Base-by-base conservation (phyloP, 2,888 invertebrate species). In the Sesamia inferens region DNA sequence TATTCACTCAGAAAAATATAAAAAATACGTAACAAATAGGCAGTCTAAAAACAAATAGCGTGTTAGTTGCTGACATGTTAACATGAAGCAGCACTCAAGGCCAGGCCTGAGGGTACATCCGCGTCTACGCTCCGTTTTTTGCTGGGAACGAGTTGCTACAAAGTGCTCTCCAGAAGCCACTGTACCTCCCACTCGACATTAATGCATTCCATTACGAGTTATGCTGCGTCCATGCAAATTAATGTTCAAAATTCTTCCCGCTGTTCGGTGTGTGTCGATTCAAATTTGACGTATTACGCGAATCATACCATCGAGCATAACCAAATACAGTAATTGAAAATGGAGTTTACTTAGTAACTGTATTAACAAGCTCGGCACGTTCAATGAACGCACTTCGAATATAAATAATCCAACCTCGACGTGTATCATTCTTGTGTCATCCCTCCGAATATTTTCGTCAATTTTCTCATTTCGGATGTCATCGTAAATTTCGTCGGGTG, bases 311-410 rank as follows among this genome's bases (percentile, higher is more conserved):
- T 87, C 83, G 86, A 84, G 84, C 83, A 88, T 89, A 88, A 88
- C 88, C 85, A 88, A 92, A 91, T 89, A 89, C 86, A 85, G 90
- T 94, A 93, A 94, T 94, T 93, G 94, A 93, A 94, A 94, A 92
- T 90, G 86, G 90, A 92, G 92, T 93, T 93, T 93, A 93, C 90
- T 93, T 92, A 90, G 91, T 88, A 91, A 89, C 88, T 86, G 88
- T 89, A 93, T 94, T 93, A 92, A 89, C 90, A 93, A 85, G 88
- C 94, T 77, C 81, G 87, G 87, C 95, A 94, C 95, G 95, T 93
- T 86, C 89, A 87, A 86, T 88, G 91, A 88, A 93, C 94, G 92
- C 88, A 92, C 89, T 89, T 87, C 86, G 94, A 94, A 94, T 95
- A 94, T 90, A 91, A 94, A 94, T 92, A 91, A 89, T 89, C 85